These are phyloP conservation scores for Hyperoodon ampullatus DNA, from an alignment of 2,113 vertebrate species.

Conservation along the genomic window DNA sequence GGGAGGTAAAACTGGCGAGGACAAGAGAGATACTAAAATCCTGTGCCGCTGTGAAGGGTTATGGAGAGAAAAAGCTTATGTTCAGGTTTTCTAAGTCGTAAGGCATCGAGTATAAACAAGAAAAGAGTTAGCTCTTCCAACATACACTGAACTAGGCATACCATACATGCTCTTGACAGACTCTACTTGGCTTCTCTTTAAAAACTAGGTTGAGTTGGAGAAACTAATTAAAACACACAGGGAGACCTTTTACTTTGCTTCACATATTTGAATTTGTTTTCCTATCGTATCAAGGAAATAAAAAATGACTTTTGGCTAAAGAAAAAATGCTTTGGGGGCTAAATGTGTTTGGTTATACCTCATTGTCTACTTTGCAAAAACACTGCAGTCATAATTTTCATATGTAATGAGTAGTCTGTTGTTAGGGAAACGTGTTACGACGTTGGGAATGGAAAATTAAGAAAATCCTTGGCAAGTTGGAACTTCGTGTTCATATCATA, in stretches of 20 bases:
- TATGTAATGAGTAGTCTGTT: constrained; percentile 63
- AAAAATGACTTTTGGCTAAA: constrained; percentile 55
- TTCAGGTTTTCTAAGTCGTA: constrained; percentile 37
- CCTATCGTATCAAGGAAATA: constrained; percentile 71
- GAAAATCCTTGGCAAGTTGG: constrained; percentile 45
- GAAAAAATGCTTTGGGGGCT: constrained; percentile 44
- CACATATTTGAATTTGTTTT: constrained; percentile 72
- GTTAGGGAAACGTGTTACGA: constrained; percentile 34
- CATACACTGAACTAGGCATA: not conserved
- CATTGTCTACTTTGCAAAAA: constrained; percentile 60
- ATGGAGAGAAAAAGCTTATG: not conserved
- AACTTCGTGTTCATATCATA: constrained; percentile 63
- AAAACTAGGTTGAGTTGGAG: constrained; percentile 61
- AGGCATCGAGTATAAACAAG: constrained; percentile 49
- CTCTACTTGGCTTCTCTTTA: constrained; percentile 54
- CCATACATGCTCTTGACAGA: constrained; percentile 27
- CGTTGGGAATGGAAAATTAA: constrained; percentile 60
- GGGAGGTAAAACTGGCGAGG: constrained; percentile 46
- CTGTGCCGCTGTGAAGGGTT: constrained; percentile 49
- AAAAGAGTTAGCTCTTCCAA: constrained; percentile 34
- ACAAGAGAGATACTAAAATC: constrained; percentile 55
- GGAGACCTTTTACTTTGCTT: constrained; percentile 59
- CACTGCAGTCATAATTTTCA: constrained; percentile 55
- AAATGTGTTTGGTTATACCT: constrained; percentile 56
- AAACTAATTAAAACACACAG: constrained; percentile 66